phyloP scores from a whole-genome alignment of 2,797 vertebrate genomes.

The Fistularia commersonii region DNA sequence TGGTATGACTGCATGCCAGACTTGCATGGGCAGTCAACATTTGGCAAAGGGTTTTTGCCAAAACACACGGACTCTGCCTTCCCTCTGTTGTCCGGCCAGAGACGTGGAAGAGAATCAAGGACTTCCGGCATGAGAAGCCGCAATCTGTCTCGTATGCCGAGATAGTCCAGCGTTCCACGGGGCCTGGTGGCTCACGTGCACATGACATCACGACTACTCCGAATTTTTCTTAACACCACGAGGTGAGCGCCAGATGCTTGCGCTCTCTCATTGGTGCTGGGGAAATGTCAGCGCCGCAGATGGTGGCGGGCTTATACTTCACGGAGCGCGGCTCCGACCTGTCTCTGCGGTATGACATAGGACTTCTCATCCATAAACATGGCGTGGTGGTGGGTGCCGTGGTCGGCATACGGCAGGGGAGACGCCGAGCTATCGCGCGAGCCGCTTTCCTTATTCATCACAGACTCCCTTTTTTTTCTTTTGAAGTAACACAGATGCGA shows the following conservation, averaged over 20 bases:
- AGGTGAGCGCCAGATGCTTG: conserved; percentile 63
- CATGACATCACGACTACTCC: conserved; percentile 54
- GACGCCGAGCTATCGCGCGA: conserved; percentile 44
- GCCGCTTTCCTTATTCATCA: conserved; percentile 49
- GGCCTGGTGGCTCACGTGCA: too few relatives aligned
- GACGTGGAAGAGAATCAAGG: too few relatives aligned
- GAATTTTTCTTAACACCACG: conserved; percentile 28
- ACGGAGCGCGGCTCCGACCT: conserved; percentile 39
- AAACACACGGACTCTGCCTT: too few relatives aligned
- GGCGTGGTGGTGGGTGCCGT: conserved; percentile 24
- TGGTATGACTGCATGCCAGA: too few relatives aligned
- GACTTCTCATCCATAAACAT: conserved; percentile 74
- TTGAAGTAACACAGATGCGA: conserved; percentile 29
- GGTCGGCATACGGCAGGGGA: conserved; percentile 35
- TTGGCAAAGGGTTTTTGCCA: too few relatives aligned
- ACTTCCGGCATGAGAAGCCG: too few relatives aligned
- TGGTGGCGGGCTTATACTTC: conserved; percentile 36
- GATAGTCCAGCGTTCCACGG: too few relatives aligned
- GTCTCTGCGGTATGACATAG: conserved; percentile 37
- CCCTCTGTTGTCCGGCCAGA: too few relatives aligned
- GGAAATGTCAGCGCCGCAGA: conserved; percentile 68
- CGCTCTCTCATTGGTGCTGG: conserved; percentile 29
- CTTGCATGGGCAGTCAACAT: too few relatives aligned
- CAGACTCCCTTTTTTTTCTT: conserved; percentile 30
- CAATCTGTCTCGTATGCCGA: too few relatives aligned